phyloP scores from a whole-genome alignment of 2,113 vertebrate species.

The Mormyrus iriodes region DNA sequence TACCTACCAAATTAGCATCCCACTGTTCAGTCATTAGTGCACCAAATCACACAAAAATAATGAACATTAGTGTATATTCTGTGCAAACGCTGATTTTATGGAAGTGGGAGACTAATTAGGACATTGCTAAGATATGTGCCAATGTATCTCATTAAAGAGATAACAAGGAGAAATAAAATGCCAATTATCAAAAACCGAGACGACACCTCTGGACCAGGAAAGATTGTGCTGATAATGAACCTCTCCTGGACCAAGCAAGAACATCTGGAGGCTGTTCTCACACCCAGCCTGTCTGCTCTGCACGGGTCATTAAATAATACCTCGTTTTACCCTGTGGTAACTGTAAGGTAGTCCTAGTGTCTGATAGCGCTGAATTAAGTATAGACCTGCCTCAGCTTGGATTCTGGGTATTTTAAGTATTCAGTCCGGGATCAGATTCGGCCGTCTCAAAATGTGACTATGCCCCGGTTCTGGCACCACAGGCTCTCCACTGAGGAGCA shows the following conservation, averaged over 20 bases:
- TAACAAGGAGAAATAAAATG: not conserved
- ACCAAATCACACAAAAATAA: not conserved
- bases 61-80: not conserved
- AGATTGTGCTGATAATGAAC: not conserved
- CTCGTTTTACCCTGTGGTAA: not conserved
- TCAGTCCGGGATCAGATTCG: not conserved
- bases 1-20: not conserved
- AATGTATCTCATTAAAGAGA: conserved; percentile 9
- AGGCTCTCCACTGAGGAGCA: not conserved
- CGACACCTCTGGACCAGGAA: conserved; percentile 8
- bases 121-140: conserved; percentile 8
- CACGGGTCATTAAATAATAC: not conserved
- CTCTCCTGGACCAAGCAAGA: not conserved
- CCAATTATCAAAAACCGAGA: conserved; percentile 21
- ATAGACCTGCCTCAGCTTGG: conserved; percentile 2
- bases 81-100: conserved; percentile 8
- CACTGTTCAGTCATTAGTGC: not conserved
- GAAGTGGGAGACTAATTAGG: conserved; percentile 15
- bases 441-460: not conserved
- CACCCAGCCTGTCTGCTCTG: not conserved
- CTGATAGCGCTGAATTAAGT: not conserved
- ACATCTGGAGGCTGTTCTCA: not conserved
- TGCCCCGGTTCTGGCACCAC: not conserved
- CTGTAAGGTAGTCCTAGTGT: not conserved
- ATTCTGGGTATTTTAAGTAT: conserved; percentile 1